phyloP scores from a whole-genome alignment of 2,797 vertebrate genomes.

The Enteromius thamalakanensis region DNA sequence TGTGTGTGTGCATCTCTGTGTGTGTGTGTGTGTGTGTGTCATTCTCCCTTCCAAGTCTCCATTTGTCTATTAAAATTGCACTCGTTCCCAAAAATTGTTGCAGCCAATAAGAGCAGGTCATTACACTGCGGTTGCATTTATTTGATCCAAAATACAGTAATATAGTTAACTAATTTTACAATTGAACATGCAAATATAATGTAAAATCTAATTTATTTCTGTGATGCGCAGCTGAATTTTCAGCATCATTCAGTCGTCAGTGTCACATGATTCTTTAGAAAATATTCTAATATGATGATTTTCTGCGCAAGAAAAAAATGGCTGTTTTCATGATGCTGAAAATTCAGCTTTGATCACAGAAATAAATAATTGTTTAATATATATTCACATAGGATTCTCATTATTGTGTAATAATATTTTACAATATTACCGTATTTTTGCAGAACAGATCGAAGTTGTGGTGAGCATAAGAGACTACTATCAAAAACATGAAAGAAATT shows the following conservation, averaged over 20 bases:
- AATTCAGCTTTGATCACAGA: not conserved
- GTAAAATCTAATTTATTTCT: not conserved
- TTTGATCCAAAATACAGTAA: not conserved
- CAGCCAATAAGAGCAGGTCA: not conserved
- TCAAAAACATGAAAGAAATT: not conserved
- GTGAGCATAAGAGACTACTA: not conserved
- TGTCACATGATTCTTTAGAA: not conserved
- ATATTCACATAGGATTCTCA: not conserved
- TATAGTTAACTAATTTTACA: not conserved
- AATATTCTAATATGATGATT: not conserved
- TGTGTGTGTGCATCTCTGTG: not conserved
- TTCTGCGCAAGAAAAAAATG: not conserved
- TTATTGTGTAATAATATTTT: not conserved
- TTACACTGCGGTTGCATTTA: not conserved
- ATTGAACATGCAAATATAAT: not conserved
- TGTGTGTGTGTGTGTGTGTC: not conserved
- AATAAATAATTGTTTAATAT: not conserved
- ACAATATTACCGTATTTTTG: not conserved
- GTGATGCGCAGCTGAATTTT: not conserved
- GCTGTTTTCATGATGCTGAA: too few species aligned
- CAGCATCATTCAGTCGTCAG: not conserved
- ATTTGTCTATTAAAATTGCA: constrained; percentile 25
- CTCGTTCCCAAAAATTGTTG: not conserved
- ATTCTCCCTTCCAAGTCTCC: constrained; percentile 10
- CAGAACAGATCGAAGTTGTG: not conserved